Evolutionary conservation across 1,140 invertebrate genomes (phyloP), one percentile per base, ranked within the genome.

Genomic region (Formica selysi): DNA sequence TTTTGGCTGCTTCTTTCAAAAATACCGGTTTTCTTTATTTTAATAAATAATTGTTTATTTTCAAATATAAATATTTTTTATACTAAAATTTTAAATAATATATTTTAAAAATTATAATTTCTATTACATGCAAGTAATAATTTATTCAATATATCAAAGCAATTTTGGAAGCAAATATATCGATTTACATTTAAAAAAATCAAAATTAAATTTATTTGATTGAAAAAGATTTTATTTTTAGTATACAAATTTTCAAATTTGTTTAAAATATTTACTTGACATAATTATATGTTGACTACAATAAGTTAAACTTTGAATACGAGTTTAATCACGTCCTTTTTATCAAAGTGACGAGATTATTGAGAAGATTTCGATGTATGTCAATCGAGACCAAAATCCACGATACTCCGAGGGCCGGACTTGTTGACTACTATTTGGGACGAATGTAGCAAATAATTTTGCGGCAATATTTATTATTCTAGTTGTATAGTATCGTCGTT

Each of bases 371-470:
- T 22, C 22, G 36, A 51, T 54, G 10, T 29, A 41, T 10, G 36
- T 29, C 22, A 57, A 7, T 4, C 41, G 29, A 51, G 73, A 59
- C 38, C 54, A 70, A 48, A 16, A 65, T 38, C 65, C 71, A 78
- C 88, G 88, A 74, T 86, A n/a, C 85, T 90, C 88, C 88, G 62
- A 86, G 68, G 32, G 67, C 86, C 68, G 36, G 76, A 89, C 85
- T 92, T 90, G 88, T 91, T 91, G 89, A 90, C 87, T 91, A 91
- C 89, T 91, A 87, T 91, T 91, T 87, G 89, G 87, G 87, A 91
- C 89, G 91, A 92, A 92, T 90, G 90, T 92, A 92, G 92, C 90
- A 91, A 93, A 93, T 91, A 91, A 93, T 93, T 91, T 88, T 91
- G 90, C 91, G 91, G 91, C 92, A 93, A 92, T 93, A 93, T 92